These are phyloP conservation scores for Cantharis rufa DNA, from an alignment of 2,888 invertebrate genomes.

Conservation along the genomic window DNA sequence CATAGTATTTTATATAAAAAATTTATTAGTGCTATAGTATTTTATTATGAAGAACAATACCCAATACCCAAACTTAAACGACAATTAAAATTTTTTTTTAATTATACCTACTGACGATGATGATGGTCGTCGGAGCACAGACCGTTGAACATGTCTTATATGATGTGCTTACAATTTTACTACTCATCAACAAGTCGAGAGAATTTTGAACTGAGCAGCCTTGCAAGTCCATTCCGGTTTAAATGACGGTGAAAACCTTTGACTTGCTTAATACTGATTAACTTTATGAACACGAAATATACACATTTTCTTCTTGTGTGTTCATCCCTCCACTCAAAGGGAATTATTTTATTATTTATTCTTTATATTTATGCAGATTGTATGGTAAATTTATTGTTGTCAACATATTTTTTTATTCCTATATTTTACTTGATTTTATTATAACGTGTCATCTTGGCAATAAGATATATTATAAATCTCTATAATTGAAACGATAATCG, in stretches of 20 bases:
- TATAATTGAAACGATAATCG: not conserved
- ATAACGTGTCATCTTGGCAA: not conserved
- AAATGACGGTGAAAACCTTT: constrained; percentile 14
- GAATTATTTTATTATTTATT: not conserved
- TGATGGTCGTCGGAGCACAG: constrained; percentile 7
- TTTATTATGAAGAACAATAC: not conserved
- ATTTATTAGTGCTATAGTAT: no score
- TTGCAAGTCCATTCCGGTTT: constrained; percentile 20
- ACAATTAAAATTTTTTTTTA: not conserved
- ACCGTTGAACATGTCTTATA: constrained; percentile 23
- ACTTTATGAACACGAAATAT: constrained; percentile 15
- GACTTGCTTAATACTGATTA: constrained; percentile 14
- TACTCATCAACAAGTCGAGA: constrained; percentile 12
- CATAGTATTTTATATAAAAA: no score
- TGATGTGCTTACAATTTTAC: constrained; percentile 15
- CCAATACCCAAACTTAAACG: not conserved
- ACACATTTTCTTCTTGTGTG: constrained; percentile 19
- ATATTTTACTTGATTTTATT: not conserved
- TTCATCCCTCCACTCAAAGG: constrained; percentile 1
- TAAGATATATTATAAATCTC: not conserved
- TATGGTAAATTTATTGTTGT: not conserved
- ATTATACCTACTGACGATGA: not conserved
- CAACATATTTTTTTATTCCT: not conserved
- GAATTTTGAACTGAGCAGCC: constrained; percentile 10
- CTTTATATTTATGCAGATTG: no score